Evolutionary conservation across 2,888 invertebrate species (phyloP).

Genomic region (Hyposoter dolosus): DNA sequence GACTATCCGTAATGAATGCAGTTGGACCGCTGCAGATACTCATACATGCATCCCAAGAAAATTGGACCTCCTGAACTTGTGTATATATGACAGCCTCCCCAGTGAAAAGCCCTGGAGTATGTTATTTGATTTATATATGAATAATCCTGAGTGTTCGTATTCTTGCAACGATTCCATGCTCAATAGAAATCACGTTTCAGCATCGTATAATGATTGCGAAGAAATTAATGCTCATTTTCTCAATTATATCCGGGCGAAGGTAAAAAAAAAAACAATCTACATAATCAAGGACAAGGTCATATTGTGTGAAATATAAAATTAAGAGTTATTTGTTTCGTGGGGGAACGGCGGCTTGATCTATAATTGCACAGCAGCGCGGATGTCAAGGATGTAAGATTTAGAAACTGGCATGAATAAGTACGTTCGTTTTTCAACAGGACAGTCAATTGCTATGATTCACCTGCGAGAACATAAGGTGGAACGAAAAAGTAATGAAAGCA

Average conservation of each 20-base stretch:
- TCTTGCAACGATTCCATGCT: neutral
- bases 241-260: neutral
- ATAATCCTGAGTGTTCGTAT: neutral
- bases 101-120: neutral
- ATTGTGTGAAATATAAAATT: neutral
- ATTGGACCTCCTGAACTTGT: neutral
- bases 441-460: slow-evolving; percentile 72
- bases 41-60: neutral
- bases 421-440: slow-evolving; percentile 57
- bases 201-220: neutral
- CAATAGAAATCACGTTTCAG: neutral
- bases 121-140: neutral
- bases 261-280: neutral
- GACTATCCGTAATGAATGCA: slow-evolving; percentile 14
- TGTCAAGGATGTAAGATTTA: slow-evolving; percentile 60
- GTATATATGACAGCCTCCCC: neutral
- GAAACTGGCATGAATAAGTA: slow-evolving; percentile 6
- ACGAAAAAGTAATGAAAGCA: slow-evolving; percentile 63
- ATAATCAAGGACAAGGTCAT: slow-evolving; percentile 12
- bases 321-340: slow-evolving; percentile 4
- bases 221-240: neutral
- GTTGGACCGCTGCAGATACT: slow-evolving; percentile 12
- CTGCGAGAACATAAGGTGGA: slow-evolving; percentile 65
- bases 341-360: neutral
- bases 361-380: slow-evolving; percentile 12